These are phyloP conservation scores for Lysandra bellargus DNA, from an alignment of 2,888 invertebrate species.

Conservation along the genomic window DNA sequence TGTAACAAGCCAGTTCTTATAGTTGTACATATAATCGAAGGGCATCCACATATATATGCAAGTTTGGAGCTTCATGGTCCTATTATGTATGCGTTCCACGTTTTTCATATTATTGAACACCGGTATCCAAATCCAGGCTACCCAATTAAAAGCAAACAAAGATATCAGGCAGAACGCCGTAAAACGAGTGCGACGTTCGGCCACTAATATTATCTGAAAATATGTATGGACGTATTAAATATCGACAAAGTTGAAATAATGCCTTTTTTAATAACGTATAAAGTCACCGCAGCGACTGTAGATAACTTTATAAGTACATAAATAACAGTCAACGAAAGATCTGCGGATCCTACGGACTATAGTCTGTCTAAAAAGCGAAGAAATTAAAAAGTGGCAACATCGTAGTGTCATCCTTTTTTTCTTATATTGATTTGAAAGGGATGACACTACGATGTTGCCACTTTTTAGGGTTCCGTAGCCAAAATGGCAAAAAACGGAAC, in stretches of 20 bases:
- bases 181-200: slow-evolving; percentile 44
- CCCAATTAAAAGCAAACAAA: slow-evolving; percentile 40
- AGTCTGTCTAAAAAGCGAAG: too few species aligned
- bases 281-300: too few species aligned
- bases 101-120: slow-evolving; percentile 45
- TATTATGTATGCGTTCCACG: slow-evolving; percentile 45
- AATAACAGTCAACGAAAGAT: too few species aligned
- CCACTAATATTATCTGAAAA: slow-evolving; percentile 46
- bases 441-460: too few species aligned
- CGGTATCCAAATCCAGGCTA: slow-evolving; percentile 45
- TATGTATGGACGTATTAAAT: neutral
- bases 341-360: too few species aligned
- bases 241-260: neutral
- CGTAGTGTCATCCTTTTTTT: too few species aligned
- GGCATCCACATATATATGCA: slow-evolving; percentile 51
- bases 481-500: too few species aligned
- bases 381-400: too few species aligned
- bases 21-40: slow-evolving; percentile 51
- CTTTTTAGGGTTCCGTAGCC: too few species aligned
- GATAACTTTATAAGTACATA: too few species aligned
- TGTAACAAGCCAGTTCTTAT: slow-evolving; percentile 45
- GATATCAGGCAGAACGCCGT: slow-evolving; percentile 40
- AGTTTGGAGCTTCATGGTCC: slow-evolving; percentile 47
- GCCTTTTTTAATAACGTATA: neutral
- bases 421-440: too few species aligned